These are phyloP conservation scores for Drosophila punjabiensis DNA, from an alignment of 1,140 invertebrate species.

Conservation along the genomic window DNA sequence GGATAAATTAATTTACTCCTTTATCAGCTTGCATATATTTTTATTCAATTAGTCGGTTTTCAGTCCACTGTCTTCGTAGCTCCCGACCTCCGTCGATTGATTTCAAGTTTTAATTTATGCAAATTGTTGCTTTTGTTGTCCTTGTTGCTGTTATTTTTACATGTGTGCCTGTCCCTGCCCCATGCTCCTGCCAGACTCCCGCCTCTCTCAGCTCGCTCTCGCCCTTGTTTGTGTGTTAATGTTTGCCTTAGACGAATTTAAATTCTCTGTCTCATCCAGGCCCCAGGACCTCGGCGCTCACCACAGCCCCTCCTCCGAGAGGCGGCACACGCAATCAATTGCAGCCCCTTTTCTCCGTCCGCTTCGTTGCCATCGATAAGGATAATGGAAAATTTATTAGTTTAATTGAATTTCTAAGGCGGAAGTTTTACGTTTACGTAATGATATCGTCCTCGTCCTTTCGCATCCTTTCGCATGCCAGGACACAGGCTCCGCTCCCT, in stretches of 20 bases:
- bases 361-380: conserved; percentile 79
- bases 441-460: conserved; percentile 67
- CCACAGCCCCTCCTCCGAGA: conserved; percentile 3
- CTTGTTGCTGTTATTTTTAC: conserved; percentile 67
- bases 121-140: conserved; percentile 81
- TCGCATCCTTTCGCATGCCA: conserved; percentile 46
- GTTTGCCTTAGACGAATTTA: conserved; percentile 78
- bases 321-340: conserved; percentile 38
- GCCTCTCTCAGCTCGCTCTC: background rate
- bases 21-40: conserved; percentile 8
- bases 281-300: conserved; percentile 9
- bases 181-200: background rate
- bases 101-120: conserved; percentile 84
- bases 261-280: conserved; percentile 48
- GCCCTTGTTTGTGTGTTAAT: conserved; percentile 48
- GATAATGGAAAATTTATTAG: conserved; percentile 85
- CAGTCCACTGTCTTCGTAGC: conserved; percentile 34
- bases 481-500: conserved; percentile 48
- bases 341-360: conserved; percentile 35
- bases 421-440: conserved; percentile 83
- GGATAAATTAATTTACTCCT: background rate
- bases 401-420: conserved; percentile 85
- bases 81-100: conserved; percentile 47
- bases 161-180: conserved; percentile 36
- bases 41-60: conserved; percentile 8